Percentiles rank a stretch among this genome's conserved stretches.
Conservation (phyloP, 2,797 vertebrate genomes). For the Pseudomugil tenellus region DNA sequence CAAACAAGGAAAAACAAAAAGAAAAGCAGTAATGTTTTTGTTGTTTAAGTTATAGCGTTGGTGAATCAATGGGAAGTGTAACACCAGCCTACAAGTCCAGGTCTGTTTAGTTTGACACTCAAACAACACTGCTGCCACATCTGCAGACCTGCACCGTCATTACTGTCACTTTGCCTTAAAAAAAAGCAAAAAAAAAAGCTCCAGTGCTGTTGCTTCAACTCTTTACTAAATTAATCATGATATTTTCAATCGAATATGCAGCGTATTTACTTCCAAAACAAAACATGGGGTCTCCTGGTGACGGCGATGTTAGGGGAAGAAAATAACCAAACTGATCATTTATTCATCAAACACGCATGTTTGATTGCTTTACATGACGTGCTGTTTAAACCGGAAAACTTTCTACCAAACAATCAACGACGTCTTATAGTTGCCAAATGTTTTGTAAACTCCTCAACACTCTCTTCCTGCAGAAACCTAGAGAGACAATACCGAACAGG, state of each 20-base stretch:
- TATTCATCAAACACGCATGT: slow-evolving; percentile 43
- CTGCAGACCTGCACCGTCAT: slow-evolving; percentile 25
- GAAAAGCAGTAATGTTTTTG: not conserved
- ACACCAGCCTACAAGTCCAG: slow-evolving; percentile 42
- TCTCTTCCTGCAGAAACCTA: slow-evolving; percentile 35
- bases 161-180: slow-evolving; percentile 28
- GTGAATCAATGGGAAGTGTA: slow-evolving; percentile 27
- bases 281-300: slow-evolving; percentile 14
- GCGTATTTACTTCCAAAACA: slow-evolving; percentile 32
- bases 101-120: slow-evolving; percentile 56
- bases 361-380: slow-evolving; percentile 34
- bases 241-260: slow-evolving; percentile 53
- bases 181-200: no score
- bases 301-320: slow-evolving; percentile 36
- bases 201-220: slow-evolving; percentile 23
- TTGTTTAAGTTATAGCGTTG: slow-evolving; percentile 2
- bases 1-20: no score
- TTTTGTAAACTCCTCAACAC: slow-evolving; percentile 48
- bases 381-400: slow-evolving; percentile 14
- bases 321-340: slow-evolving; percentile 35
- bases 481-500: slow-evolving; percentile 25
- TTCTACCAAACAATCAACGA: slow-evolving; percentile 27
- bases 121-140: slow-evolving; percentile 50
- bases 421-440: slow-evolving; percentile 38
- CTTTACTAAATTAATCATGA: slow-evolving; percentile 47